Evolutionary conservation across 2,113 vertebrate genomes (phyloP).

Genomic region (Actenoides hombroni): DNA sequence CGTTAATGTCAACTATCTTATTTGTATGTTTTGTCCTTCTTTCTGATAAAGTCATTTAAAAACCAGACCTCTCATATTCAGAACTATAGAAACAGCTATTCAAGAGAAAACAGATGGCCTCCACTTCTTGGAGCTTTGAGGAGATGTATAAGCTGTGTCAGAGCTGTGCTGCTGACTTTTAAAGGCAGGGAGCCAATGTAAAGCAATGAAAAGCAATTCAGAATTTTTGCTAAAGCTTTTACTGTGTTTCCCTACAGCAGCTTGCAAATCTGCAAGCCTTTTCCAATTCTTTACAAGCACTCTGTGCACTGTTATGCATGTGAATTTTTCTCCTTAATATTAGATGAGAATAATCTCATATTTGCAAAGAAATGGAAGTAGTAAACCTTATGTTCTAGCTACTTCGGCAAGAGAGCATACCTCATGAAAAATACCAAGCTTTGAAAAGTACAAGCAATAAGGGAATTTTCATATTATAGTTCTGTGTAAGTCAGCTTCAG

Average conservation of each 20-base stretch:
- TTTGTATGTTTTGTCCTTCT: not conserved
- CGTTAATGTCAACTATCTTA: not conserved
- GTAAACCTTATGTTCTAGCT: not conserved
- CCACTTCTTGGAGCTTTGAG: not conserved
- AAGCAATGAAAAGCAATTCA: conserved; percentile 21
- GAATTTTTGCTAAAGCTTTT: conserved; percentile 13
- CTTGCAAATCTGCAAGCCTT: not conserved
- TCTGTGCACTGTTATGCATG: not conserved
- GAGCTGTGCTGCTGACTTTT: not conserved
- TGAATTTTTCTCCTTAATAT: not conserved
- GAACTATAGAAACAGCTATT: not conserved
- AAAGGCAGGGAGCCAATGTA: not conserved
- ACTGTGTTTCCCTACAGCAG: not conserved
- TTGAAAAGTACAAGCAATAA: not conserved
- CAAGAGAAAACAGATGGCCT: conserved; percentile 7
- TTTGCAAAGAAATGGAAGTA: not conserved
- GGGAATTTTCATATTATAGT: not conserved
- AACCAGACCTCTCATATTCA: not conserved
- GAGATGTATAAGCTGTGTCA: not conserved
- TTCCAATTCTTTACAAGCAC: not conserved
- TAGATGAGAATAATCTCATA: not conserved
- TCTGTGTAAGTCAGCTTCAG: not conserved
- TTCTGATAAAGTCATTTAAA: not conserved
- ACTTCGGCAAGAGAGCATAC: not conserved
- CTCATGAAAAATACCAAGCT: not conserved